phyloP scores from a whole-genome alignment of 2,113 vertebrate genomes.

The Proteles cristata region DNA sequence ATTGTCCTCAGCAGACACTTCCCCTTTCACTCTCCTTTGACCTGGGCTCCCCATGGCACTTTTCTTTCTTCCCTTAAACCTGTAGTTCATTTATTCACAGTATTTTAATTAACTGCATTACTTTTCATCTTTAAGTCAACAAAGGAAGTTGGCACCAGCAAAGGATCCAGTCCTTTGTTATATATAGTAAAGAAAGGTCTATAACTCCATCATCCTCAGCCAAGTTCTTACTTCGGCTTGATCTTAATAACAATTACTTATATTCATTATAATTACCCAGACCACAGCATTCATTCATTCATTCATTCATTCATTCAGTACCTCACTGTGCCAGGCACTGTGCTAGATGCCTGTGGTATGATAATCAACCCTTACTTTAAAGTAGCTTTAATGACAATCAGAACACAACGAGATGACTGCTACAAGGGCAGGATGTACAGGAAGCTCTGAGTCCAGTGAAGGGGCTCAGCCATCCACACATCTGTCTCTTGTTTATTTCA shows the following conservation, averaged over 20 bases:
- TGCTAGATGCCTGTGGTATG: too few species aligned
- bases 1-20: background rate
- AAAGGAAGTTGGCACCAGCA: background rate
- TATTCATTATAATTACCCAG: background rate
- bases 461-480: fast-evolving
- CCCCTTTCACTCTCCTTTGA: background rate
- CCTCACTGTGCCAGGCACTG: too few species aligned
- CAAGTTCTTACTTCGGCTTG: background rate
- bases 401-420: fast-evolving
- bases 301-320: too few species aligned
- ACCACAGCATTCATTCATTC: fast-evolving
- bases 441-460: background rate
- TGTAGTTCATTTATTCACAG: background rate
- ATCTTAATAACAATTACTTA: background rate
- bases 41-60: background rate
- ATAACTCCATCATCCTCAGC: background rate
- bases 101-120: background rate
- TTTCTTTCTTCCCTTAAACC: background rate
- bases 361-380: background rate
- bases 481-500: too few species aligned
- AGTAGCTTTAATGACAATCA: background rate
- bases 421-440: fast-evolving
- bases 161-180: background rate
- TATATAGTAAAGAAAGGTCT: background rate
- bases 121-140: background rate